Evolutionary conservation across 2,797 vertebrate genomes (phyloP), one percentile per base, ranked within the genome.

Genomic region (Silurus aristotelis): DNA sequence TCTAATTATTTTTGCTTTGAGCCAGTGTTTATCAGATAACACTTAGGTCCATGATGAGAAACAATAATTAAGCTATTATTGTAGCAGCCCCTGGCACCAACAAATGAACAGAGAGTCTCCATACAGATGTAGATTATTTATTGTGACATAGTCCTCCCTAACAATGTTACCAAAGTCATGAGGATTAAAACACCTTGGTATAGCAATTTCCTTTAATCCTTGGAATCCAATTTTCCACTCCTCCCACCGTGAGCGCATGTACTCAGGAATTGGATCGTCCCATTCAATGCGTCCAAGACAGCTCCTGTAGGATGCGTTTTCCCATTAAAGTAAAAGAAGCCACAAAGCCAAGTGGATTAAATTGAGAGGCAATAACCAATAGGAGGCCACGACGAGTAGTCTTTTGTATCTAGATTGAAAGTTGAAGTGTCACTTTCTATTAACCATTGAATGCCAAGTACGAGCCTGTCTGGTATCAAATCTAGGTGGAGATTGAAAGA

Each of bases 371-470:
- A 38, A 38, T 38, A 38, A 38, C 31, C 31, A 2, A 38, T 38
- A 38, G 31, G 31, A 38, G 31, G 31, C 31, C 31, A 38, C 31
- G 56, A 8, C 1, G 77, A 58, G 17, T 63, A 17, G 20, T 79
- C 77, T 19, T 63, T 79, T 38, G 25, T 4, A 58, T 46, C 46
- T 1, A 79, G 7, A 27, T 63, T 63, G 12, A 79, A 79, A 17
- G 31, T 38, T 2, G 3, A 38, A 3, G 31, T 38, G 31, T 38
- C 31, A 38, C 31, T 38, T 38, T 38, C 38, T 1, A 63, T 79
- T n/a, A 17, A 63, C 77, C 77, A 61, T 25, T 79, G 71, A 4
- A 75, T 60, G 9, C 60, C 85, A 67, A 58, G 77, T 5, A 43
- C 77, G 46, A 22, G 6, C 14, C 12, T 31, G 22, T 17, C 17